Percentiles rank a stretch among this genome's conserved stretches.
Conservation (phyloP, 2,888 invertebrate genomes). For the Cheilosia soror region DNA sequence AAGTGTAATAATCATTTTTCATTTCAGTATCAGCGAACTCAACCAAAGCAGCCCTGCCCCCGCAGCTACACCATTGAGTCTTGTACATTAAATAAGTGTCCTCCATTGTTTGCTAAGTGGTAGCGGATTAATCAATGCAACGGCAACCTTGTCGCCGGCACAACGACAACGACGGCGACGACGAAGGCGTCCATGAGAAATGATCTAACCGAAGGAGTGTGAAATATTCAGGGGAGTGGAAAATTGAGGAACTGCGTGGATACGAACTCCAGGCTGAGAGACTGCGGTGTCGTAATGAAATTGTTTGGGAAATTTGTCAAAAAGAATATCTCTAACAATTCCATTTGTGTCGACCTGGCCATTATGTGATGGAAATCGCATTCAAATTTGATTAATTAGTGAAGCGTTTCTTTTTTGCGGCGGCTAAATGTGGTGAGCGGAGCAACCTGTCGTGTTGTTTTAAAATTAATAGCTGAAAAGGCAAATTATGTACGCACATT, state of each 20-base stretch:
- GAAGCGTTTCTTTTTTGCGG: conserved; percentile 31
- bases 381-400: conserved; percentile 67
- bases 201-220: conserved; percentile 41
- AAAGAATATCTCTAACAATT: conserved; percentile 56
- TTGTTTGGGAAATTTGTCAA: conserved; percentile 67
- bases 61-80: conserved; percentile 12
- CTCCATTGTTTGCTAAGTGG: conserved; percentile 70
- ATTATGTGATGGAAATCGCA: conserved; percentile 41
- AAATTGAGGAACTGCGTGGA: conserved; percentile 52
- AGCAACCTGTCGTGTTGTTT: conserved; percentile 38
- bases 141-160: conserved; percentile 57
- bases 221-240: conserved; percentile 56
- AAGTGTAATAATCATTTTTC: conserved; percentile 74
- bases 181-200: conserved; percentile 39
- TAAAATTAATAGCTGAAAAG: conserved; percentile 23
- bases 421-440: conserved; percentile 18
- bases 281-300: conserved; percentile 46
- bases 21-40: conserved; percentile 68
- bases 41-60: conserved; percentile 25
- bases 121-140: conserved; percentile 73
- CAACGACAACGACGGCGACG: conserved; percentile 15
- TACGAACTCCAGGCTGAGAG: conserved; percentile 16
- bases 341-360: conserved; percentile 46
- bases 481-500: background rate
- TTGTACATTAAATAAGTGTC: conserved; percentile 61